Evolutionary conservation across 64 coral and sea anemone genomes (phyloP), one percentile per base, ranked within the genome.

Genomic region (Porites australiensis): DNA sequence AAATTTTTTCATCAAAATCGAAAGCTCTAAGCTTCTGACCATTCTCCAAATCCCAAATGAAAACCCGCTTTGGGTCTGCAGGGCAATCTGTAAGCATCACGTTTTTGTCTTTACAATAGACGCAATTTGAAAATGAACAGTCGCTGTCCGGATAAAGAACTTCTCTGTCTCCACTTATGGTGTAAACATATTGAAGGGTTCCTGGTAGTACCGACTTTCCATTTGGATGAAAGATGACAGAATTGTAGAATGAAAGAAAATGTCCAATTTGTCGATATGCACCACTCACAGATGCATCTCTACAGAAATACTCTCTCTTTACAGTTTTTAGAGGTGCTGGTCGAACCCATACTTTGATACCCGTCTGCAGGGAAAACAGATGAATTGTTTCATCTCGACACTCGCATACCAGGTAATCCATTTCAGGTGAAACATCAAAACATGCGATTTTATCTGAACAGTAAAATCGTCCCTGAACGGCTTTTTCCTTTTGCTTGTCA

Each of bases 381-480:
- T 83, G 81, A 67, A 83, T n/a, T 51, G 81, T 83, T 83, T 18
- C 81, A 27, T 68, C 62, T 22, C 46, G 61, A 37, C 81, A 83
- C 18, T 83, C 81, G 6, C 81, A 83, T 3, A 83, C 81, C 62
- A 83, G 66, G 45, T 68, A 50, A 9, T 83, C 81, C 81, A 68
- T 19, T 68, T 69, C 46, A 12, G 61, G 81, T 83, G 81, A 83
- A 51, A 83, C 61, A 52, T 83, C 81, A 10, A 83, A 83, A 51
- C 81, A 68, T 3, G 63, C 62, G 2, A 83, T 54, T 9, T 16
- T 68, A 67, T 51, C 81, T 49, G 81, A 83, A 83, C 81, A 83
- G 18, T 67, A 83, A 20, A 83, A 83, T 83, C 81, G 44, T 9
- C 44, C 81, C 51, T 69, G 18, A 21, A 50, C 45, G 3, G 19